Evolutionary conservation across 2,113 vertebrate genomes (phyloP).

Genomic region (Emydocephalus ijimae): DNA sequence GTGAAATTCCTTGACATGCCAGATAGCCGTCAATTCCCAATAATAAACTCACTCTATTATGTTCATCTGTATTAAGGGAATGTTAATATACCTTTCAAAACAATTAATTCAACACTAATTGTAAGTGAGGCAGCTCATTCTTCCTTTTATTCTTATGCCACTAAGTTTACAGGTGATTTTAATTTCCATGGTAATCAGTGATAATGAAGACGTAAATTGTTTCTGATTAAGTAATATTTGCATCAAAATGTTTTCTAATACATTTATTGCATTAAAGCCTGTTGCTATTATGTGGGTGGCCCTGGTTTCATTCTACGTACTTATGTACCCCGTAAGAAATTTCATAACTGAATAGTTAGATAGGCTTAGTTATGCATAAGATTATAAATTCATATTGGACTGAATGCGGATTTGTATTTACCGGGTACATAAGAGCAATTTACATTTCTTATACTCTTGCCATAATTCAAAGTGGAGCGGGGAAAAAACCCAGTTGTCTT

Average conservation of each 20-base stretch:
- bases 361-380: not conserved
- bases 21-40: conserved; percentile 40
- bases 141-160: conserved; percentile 42
- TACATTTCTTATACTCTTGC: not conserved
- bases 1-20: conserved; percentile 30
- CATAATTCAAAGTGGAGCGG: not conserved
- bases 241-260: conserved; percentile 42
- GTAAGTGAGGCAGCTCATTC: conserved; percentile 55
- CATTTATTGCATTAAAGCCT: not conserved
- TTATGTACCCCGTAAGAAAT: not conserved
- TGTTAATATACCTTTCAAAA: conserved; percentile 55
- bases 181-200: conserved; percentile 67
- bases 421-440: too few relatives aligned
- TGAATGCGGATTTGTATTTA: not conserved
- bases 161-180: conserved; percentile 65
- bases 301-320: not conserved
- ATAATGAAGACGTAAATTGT: conserved; percentile 65
- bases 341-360: conserved; percentile 16
- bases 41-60: conserved; percentile 45
- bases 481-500: not conserved
- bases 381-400: not conserved
- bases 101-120: conserved; percentile 65
- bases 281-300: not conserved
- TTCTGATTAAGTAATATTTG: conserved; percentile 71
- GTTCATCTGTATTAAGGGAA: conserved; percentile 44